Conservation (phyloP, 2,113 vertebrate species). For the Strix aluco region DNA sequence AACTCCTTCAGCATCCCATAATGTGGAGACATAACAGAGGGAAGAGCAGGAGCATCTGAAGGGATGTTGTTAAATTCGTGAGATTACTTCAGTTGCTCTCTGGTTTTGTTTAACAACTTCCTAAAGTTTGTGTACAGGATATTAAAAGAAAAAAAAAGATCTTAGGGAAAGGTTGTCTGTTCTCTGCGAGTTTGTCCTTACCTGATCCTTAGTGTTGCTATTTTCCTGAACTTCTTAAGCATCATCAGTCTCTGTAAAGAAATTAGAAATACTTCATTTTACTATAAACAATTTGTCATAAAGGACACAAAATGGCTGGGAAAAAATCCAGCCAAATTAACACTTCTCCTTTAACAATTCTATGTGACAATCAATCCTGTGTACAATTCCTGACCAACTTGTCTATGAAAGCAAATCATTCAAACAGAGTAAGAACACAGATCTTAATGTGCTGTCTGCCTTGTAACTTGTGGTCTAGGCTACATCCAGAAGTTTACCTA, state of each 20-base stretch:
- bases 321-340: neutral
- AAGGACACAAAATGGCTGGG: neutral
- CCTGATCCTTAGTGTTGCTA: neutral
- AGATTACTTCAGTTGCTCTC: neutral
- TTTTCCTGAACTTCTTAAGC: neutral
- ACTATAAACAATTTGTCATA: neutral
- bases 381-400: neutral
- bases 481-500: neutral
- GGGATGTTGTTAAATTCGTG: neutral
- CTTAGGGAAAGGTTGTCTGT: neutral
- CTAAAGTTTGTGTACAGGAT: neutral
- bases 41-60: neutral
- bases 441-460: neutral
- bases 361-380: neutral
- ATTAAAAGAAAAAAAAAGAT: neutral
- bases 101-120: neutral
- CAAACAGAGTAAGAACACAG: neutral
- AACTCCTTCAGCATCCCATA: neutral
- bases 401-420: neutral
- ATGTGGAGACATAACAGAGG: accelerated
- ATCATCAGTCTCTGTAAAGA: neutral
- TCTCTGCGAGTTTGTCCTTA: neutral
- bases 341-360: neutral
- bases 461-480: neutral
- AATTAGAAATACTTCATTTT: neutral